Evolutionary conservation across 2,888 invertebrate species (phyloP), one percentile per base, ranked within the genome.

Genomic region (Eupelmus urozonus): DNA sequence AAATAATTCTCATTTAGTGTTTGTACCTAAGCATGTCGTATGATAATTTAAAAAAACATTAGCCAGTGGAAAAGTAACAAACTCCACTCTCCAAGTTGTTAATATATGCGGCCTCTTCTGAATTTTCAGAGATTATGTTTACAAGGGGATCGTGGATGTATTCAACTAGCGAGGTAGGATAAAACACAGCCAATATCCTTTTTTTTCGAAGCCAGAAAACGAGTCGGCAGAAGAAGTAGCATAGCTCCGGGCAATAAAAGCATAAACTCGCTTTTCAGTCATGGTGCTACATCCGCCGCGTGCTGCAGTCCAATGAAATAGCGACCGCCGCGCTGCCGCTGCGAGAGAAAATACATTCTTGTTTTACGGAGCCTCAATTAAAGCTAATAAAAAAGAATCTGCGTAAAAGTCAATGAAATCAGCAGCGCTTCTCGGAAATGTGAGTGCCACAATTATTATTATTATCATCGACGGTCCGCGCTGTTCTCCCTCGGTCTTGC

Each of bases 341-440:
- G 25, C 53, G 3, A 9, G 84, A 78, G 82, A 81, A 80, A 82
- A 83, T 84, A 84, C 82, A 82, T 79, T 82, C 79, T 79, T 82
- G 84, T 82, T 84, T 84, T 84, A 84, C 84, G 82, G 79, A 80
- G 82, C 83, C 84, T 85, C 87, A 87, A 87, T 87, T 87, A 87
- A 84, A 84, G 84, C 80, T 83, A 81, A 83, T 82, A 83, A 84
- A 29, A 2, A 57, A 40, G 23, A 42, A 53, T 11, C 18, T 51
- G 49, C 55, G 55, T 55, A 42, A 67, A 49, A 70, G 69, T 60
- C 78, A 75, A 75, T 76, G 76, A 76, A 72, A 76, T 79, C 67
- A 75, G 62, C 53, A 42, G 29, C 51, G 25, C 78, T 85, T 84
- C 83, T 79, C 66, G 82, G 83, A 85, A 82, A 83, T 55, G 55